These are phyloP conservation scores for Dryomyza anilis DNA, from an alignment of 2,888 invertebrate genomes.

Conservation along the genomic window DNA sequence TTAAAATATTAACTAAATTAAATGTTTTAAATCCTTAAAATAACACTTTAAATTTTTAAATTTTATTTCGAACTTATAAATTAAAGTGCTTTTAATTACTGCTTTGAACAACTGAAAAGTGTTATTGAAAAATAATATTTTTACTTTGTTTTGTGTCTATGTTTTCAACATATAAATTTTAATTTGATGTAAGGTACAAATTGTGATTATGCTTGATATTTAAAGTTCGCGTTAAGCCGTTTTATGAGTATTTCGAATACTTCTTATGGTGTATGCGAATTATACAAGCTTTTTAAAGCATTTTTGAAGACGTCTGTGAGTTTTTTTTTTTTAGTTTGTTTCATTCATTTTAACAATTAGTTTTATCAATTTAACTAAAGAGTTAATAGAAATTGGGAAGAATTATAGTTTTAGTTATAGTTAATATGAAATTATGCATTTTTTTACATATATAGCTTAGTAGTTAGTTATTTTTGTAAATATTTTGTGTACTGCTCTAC, in stretches of 20 bases:
- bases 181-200: neutral
- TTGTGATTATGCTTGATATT: neutral
- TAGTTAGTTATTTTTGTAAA: neutral
- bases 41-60: too few species aligned
- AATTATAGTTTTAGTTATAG: conserved; percentile 13
- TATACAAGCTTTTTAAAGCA: neutral
- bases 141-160: too few species aligned
- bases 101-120: too few species aligned
- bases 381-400: conserved; percentile 12
- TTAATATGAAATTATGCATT: neutral
- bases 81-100: too few species aligned
- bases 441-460: neutral
- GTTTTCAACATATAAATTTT: neutral
- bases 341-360: too few species aligned
- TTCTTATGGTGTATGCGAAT: neutral
- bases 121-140: too few species aligned
- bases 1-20: too few species aligned
- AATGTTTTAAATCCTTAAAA: too few species aligned
- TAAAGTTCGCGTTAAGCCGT: conserved; percentile 2
- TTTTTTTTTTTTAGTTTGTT: neutral
- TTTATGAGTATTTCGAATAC: neutral
- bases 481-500: conserved; percentile 4
- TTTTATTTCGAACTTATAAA: too few species aligned
- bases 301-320: neutral
- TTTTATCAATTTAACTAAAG: too few species aligned